Percentiles rank a stretch among this genome's conserved stretches.
Conservation (phyloP, 1,140 invertebrate genomes). For the Procambarus clarkii region DNA sequence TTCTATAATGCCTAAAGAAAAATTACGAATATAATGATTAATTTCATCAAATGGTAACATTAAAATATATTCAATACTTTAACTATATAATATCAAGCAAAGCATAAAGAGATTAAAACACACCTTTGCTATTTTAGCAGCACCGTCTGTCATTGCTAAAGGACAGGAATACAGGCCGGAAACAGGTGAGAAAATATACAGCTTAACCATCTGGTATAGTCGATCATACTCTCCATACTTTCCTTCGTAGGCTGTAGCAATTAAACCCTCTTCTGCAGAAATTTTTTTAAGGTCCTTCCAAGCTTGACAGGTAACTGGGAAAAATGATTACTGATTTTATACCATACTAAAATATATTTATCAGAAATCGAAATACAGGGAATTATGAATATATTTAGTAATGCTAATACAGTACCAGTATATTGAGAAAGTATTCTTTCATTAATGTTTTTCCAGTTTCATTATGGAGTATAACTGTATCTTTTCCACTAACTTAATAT, state of each 20-base stretch:
- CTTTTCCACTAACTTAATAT: no score
- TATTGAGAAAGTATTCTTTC: no score
- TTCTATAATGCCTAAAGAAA: no score
- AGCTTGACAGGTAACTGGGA: conserved; percentile 77
- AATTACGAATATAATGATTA: no score
- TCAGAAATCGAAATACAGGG: no score
- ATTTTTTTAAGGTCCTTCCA: conserved; percentile 80
- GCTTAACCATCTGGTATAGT: conserved; percentile 80
- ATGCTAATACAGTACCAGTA: no score
- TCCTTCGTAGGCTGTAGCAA: conserved; percentile 80
- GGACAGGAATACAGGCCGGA: conserved; percentile 81
- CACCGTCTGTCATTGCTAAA: conserved; percentile 82
- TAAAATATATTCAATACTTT: neutral
- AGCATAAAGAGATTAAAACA: neutral
- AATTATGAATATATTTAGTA: neutral
- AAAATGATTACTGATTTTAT: neutral
- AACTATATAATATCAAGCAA: neutral
- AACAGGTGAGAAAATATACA: conserved; percentile 79
- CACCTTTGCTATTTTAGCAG: conserved; percentile 79
- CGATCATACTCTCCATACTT: conserved; percentile 78
- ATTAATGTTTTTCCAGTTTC: no score
- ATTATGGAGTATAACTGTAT: no score
- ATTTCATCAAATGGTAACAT: no score
- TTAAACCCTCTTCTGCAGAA: conserved; percentile 80
- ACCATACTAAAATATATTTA: no score